These are phyloP conservation scores for Pristionchus entomophagus DNA, from an alignment of 2,888 invertebrate species.

Conservation along the genomic window DNA sequence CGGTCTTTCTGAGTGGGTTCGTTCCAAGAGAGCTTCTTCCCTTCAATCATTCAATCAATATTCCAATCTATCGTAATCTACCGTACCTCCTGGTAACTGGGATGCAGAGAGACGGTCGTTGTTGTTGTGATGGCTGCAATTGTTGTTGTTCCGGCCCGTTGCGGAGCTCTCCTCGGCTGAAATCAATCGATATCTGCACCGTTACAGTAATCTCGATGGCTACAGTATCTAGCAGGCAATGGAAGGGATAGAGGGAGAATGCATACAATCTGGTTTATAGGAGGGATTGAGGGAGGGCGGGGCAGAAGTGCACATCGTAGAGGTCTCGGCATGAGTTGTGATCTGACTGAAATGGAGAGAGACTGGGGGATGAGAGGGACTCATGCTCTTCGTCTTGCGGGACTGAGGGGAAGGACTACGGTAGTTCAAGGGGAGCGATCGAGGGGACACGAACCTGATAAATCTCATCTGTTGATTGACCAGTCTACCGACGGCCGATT, in stretches of 20 bases:
- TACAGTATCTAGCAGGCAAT: slow-evolving; percentile 25
- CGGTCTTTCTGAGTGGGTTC: slow-evolving; percentile 35
- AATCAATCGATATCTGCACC: slow-evolving; percentile 46
- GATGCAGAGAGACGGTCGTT: slow-evolving; percentile 3
- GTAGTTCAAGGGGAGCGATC: not conserved
- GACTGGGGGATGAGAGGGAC: not conserved
- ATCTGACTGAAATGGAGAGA: slow-evolving; percentile 45
- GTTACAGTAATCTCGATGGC: not conserved
- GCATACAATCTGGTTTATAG: slow-evolving; percentile 48
- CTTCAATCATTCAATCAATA: slow-evolving; percentile 6
- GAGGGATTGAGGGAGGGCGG: slow-evolving; percentile 44
- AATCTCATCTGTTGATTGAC: slow-evolving; percentile 76
- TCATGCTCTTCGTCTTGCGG: not conserved
- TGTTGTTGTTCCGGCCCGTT: slow-evolving; percentile 40
- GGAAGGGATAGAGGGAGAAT: not conserved
- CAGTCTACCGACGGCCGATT: slow-evolving; percentile 73
- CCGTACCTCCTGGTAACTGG: slow-evolving; percentile 34
- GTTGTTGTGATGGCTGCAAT: not conserved
- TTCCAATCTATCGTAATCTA: not conserved
- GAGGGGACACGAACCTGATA: slow-evolving; percentile 68
- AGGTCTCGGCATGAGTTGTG: slow-evolving; percentile 41
- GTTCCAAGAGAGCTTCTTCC: slow-evolving; percentile 48
- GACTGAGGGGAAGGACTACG: not conserved
- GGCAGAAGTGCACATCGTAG: not conserved
- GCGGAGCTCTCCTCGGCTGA: slow-evolving; percentile 65